phyloP scores from a whole-genome alignment of 2,888 invertebrate genomes.

The Resseliella maxima region DNA sequence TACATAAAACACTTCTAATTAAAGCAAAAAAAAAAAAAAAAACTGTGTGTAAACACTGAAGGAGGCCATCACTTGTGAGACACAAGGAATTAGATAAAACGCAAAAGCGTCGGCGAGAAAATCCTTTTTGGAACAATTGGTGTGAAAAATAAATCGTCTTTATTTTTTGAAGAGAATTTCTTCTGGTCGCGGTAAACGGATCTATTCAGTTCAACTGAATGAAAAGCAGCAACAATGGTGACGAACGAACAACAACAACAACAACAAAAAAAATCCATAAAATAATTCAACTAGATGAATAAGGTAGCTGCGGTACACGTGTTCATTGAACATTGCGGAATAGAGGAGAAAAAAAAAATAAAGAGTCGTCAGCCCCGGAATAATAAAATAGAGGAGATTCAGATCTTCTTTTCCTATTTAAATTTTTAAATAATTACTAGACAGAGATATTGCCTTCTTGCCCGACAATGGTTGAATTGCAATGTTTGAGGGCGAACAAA shows the following conservation, averaged over 20 bases:
- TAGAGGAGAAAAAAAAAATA: conserved; percentile 4
- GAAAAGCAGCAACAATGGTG: neutral
- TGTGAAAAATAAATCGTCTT: conserved; percentile 55
- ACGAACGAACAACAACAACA: neutral
- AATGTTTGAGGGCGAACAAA: neutral
- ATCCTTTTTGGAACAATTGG: conserved; percentile 54
- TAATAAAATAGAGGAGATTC: conserved; percentile 20
- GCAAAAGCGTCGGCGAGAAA: conserved; percentile 23
- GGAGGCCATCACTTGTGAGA: neutral
- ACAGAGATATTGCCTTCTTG: neutral
- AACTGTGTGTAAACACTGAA: neutral
- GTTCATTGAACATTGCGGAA: neutral
- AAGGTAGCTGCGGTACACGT: conserved; percentile 51
- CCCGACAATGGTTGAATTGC: no score
- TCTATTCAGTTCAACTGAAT: neutral
- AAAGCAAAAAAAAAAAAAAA: neutral
- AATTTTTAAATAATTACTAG: conserved; percentile 54
- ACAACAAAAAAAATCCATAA: neutral
- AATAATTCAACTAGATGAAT: conserved; percentile 48
- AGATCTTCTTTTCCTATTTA: conserved; percentile 46
- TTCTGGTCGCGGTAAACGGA: neutral
- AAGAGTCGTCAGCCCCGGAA: neutral
- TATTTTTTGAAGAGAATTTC: neutral
- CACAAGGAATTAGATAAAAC: conserved; percentile 46
- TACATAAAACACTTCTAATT: conserved; percentile 55